phyloP scores from a whole-genome alignment of 2,888 invertebrate genomes.

The Lottia gigantea region DNA sequence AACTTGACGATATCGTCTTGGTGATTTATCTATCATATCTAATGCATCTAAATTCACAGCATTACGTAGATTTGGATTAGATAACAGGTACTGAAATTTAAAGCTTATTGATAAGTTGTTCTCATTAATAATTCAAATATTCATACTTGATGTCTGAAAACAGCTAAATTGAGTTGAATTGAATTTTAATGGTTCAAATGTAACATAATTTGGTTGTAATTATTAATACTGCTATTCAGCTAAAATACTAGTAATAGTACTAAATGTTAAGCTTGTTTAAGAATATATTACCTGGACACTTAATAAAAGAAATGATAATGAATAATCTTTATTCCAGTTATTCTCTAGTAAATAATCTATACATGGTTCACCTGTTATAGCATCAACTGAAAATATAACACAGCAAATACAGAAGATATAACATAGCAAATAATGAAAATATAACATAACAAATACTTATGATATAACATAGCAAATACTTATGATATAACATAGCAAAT shows the following conservation, averaged over 20 bases:
- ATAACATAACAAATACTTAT: no score
- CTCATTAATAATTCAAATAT: background rate
- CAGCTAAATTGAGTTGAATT: no score
- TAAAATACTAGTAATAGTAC: no score
- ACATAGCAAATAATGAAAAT: background rate
- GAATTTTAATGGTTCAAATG: no score
- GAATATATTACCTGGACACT: constrained; percentile 53
- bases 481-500: constrained; percentile 28
- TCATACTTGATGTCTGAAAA: no score
- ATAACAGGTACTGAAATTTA: constrained; percentile 51
- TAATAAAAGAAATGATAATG: constrained; percentile 49
- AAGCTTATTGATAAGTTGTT: constrained; percentile 1
- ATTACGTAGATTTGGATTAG: constrained; percentile 57
- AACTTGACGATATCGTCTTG: constrained; percentile 61
- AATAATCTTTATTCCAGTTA: constrained; percentile 54
- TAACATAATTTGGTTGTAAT: no score
- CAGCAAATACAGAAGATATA: background rate
- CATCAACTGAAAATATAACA: constrained; percentile 55
- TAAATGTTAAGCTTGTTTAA: no score
- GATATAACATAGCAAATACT: constrained; percentile 65
- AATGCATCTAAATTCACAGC: constrained; percentile 63
- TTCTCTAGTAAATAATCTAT: constrained; percentile 58
- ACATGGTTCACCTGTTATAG: constrained; percentile 61
- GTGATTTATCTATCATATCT: constrained; percentile 55
- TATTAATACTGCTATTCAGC: no score